Evolutionary conservation across 2,888 invertebrate species (phyloP), one percentile per base, ranked within the genome.

Genomic region (Spisula subtruncata): DNA sequence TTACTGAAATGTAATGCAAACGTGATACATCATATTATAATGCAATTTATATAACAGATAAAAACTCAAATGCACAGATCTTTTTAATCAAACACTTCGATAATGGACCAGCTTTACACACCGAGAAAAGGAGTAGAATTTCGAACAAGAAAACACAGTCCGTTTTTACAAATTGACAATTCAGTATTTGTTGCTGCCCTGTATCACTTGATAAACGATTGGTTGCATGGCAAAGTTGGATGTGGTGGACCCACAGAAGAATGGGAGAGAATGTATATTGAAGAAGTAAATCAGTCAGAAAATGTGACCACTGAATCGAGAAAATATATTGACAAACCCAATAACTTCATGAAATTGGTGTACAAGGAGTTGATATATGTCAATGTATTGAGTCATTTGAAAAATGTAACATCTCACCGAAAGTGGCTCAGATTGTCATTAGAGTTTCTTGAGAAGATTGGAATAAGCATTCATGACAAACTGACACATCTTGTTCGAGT

Each of bases 151-250:
- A 46, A 84, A 0, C 60, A 85, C 6, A 81, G 88, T 10, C 86
- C 88, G 14, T 35, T 90, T 12, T 75, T 90, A 25, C 79, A 86
- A 60, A 82, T 71, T 8, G 20, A 32, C 25, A 86, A 88, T 35
- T 16, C 20, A n/a, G 32, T 83, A n/a, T 90, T 83, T 75, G 32
- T 29, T 18, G 16, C n/a, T 10, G 86, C 90, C 29, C 79, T 83
- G 4, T 12, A 29, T n/a, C 48, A 25, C 25, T 75, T 91, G 5
- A 80, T 90, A 2, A 14, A 16, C 1, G 87, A 89, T 54, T 92
- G 92, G 92, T 79, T 91, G 18, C 71, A 90, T 0, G 89, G 91
- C 10, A 83, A 89, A 56, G 46, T 92, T 18, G 91, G 91, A 12
- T 29, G 60, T 25, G 91, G 90, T 14, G 41, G 87, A 20, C 92